Base-by-base conservation (phyloP, 2,888 invertebrate genomes). In the Lepidocyrtoides sp. region DNA sequence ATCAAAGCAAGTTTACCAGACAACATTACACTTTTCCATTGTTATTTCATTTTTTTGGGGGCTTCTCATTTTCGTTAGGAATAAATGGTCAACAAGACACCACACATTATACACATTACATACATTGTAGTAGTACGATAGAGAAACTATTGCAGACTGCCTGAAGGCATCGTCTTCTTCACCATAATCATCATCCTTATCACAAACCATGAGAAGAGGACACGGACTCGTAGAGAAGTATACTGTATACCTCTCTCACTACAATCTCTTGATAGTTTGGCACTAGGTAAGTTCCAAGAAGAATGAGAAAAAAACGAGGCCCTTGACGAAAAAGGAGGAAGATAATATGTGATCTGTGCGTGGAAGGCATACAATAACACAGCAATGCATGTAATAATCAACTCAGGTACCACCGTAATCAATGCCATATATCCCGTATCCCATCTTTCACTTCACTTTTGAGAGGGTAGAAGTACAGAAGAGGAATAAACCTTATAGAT, bases 301-400 rank as follows among this genome's bases (percentile, higher is more conserved):
- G 81, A 75, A 86, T n/a, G n/a, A n/a, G n/a, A n/a, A n/a, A n/a
- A n/a, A 69, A 36, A 44, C 69, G 90, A 91, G 91, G 91, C 91
- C 91, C 91, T 91, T 91, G 82, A 91, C 75, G 84, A 83, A 84
- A 63, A 75, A 51, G 75, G 44, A 72, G 72, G 51, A 26, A 26
- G 10, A 1, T 44, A 1, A 41, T 8, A 14, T 26, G 26, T 60
- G 2, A 23, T 23, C 8, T 36, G 63, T 0, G 36, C n/a, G 51
- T 26, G 75, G 23, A 83, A 66, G 83, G 84, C 82, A 89, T 66
- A 44, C 44, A 57, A 82, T 63, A 77, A n/a, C n/a, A n/a, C n/a
- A n/a, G n/a, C 10, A 14, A 29, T 29, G n/a, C 75, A 32, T 32
- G 32, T 20, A 54, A 36, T 57, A 79, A 54, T 79, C 79, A 54